phyloP scores from a whole-genome alignment of 2,113 vertebrate species.

The Prionailurus viverrinus region DNA sequence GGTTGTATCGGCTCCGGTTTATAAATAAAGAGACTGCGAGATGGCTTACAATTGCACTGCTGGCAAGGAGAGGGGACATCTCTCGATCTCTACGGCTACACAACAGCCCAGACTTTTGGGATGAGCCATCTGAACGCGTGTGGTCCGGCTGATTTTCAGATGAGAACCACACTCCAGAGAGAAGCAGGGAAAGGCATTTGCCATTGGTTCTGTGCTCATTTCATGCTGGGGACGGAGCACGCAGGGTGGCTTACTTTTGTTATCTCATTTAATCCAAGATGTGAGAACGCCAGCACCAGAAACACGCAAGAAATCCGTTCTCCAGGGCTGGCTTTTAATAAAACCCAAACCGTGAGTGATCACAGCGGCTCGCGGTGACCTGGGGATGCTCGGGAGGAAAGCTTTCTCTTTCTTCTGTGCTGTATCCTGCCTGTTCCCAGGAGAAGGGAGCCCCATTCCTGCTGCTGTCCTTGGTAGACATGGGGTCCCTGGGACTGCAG shows the following conservation, averaged over 20 bases:
- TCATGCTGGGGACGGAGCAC: background rate
- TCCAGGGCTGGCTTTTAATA: background rate
- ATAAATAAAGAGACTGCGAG: background rate
- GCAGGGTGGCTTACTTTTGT: background rate
- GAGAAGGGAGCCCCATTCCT: background rate
- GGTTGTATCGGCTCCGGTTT: background rate
- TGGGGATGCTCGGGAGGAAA: background rate
- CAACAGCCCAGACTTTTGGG: background rate
- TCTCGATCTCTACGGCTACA: background rate
- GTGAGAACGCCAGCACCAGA: background rate
- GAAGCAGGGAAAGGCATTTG: background rate
- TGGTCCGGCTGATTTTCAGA: background rate
- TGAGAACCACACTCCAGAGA: background rate
- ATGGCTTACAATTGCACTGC: background rate
- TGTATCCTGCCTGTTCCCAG: background rate
- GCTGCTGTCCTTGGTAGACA: background rate
- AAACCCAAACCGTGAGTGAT: background rate
- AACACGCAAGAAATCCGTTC: background rate
- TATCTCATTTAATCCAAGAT: conserved; percentile 18
- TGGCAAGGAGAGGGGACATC: background rate
- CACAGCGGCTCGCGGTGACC: background rate
- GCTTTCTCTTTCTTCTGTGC: background rate
- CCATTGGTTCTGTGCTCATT: background rate
- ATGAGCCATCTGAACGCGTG: background rate
- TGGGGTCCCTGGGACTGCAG: background rate